Evolutionary conservation across 2,888 invertebrate genomes (phyloP).

Genomic region (Parthenolecanium corni): DNA sequence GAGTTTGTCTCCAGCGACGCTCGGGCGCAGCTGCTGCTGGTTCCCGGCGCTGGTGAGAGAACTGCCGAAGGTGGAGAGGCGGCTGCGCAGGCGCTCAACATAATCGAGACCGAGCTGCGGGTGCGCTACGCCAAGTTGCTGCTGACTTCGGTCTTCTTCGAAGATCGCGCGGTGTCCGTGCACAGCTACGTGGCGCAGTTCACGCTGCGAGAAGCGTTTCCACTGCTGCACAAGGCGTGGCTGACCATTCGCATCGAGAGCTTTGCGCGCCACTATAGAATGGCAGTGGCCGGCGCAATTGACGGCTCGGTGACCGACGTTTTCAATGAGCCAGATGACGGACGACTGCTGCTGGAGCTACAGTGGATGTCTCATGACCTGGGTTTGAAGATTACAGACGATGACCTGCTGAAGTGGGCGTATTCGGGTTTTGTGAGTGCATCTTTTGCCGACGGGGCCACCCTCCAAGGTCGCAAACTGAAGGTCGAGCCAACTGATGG

Average conservation of each 20-base stretch:
- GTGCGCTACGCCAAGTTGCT: slow-evolving; percentile 38
- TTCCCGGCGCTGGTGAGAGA: background rate
- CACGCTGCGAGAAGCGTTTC: slow-evolving; percentile 42
- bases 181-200: slow-evolving; percentile 36
- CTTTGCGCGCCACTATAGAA: slow-evolving; percentile 39
- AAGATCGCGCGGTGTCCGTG: slow-evolving; percentile 33
- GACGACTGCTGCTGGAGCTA: slow-evolving; percentile 35
- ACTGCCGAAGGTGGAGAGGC: slow-evolving; percentile 34
- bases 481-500: slow-evolving; percentile 10
- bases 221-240: slow-evolving; percentile 42
- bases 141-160: slow-evolving; percentile 34
- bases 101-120: slow-evolving; percentile 39
- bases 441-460: slow-evolving; percentile 31
- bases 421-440: background rate
- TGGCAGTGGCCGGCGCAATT: slow-evolving; percentile 12
- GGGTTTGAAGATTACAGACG: slow-evolving; percentile 37
- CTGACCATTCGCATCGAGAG: slow-evolving; percentile 40
- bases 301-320: background rate
- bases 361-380: slow-evolving; percentile 37
- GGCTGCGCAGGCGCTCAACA: slow-evolving; percentile 20
- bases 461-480: background rate
- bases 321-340: slow-evolving; percentile 32
- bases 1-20: slow-evolving; percentile 40
- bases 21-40: slow-evolving; percentile 34
- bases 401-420: slow-evolving; percentile 35